These are phyloP conservation scores for Crambe crambe DNA, from an alignment of 37 sponge, comb jelly and placozoan species.

Conservation along the genomic window DNA sequence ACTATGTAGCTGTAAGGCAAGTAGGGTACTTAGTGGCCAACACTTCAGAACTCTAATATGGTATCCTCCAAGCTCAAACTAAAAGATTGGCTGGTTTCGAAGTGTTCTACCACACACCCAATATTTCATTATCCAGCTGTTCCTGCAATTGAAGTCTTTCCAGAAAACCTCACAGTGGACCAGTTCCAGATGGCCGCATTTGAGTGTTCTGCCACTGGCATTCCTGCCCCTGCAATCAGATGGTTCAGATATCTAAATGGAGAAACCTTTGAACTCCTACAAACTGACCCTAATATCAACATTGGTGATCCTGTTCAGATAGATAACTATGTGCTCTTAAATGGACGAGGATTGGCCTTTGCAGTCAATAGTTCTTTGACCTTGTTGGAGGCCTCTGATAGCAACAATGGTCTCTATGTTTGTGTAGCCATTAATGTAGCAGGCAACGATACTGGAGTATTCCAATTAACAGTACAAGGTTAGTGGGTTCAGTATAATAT, in stretches of 20 bases:
- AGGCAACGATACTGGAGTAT: background rate
- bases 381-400: background rate
- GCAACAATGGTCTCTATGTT: background rate
- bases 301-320: background rate
- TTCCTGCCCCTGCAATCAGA: constrained; percentile 34
- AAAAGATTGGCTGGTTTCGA: no score
- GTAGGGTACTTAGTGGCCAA: no score
- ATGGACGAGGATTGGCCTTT: background rate
- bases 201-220: constrained; percentile 38
- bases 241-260: constrained; percentile 24
- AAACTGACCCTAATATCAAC: background rate
- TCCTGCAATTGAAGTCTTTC: background rate
- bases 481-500: background rate
- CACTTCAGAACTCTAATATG: no score
- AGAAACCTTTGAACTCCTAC: background rate
- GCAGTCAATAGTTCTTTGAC: background rate
- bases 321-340: background rate
- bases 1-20: background rate
- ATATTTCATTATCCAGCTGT: background rate
- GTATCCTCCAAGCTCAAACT: no score
- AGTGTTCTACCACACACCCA: no score
- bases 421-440: constrained; percentile 3
- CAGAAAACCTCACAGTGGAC: background rate
- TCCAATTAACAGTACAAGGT: background rate
- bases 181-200: background rate